These are phyloP conservation scores for Antheraea assamensis DNA, from an alignment of 2,888 invertebrate genomes.

Conservation along the genomic window DNA sequence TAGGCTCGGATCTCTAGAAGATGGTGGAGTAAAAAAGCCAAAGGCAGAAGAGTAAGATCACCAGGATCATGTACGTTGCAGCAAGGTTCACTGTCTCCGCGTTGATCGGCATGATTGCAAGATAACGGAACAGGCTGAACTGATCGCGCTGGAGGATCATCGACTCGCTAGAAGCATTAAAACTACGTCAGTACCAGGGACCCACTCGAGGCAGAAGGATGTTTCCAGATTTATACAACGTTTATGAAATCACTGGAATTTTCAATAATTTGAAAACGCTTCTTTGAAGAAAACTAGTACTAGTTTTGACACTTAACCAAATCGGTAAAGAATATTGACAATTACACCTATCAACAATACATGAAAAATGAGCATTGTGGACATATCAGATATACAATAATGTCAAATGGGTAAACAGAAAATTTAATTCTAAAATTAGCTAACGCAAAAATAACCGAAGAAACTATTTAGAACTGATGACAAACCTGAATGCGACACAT, in stretches of 20 bases:
- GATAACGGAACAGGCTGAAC: slow-evolving; percentile 51
- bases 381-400: neutral
- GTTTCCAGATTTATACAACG: slow-evolving; percentile 3
- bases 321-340: neutral
- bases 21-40: slow-evolving; percentile 86
- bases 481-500: no score
- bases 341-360: neutral
- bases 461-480: no score
- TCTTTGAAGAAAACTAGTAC: neutral
- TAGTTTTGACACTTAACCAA: neutral
- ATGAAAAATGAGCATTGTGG: neutral
- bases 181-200: slow-evolving; percentile 61
- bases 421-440: no score
- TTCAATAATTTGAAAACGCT: neutral
- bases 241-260: neutral
- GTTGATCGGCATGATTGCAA: slow-evolving; percentile 75
- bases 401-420: neutral
- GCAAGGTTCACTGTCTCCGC: slow-evolving; percentile 85
- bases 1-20: slow-evolving; percentile 49
- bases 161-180: slow-evolving; percentile 40
- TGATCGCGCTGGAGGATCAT: slow-evolving; percentile 54
- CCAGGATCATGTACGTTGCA: slow-evolving; percentile 87
- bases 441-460: no score
- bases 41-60: slow-evolving; percentile 84
- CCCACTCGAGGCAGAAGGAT: slow-evolving; percentile 50